A percentile compares a stretch with the other conserved stretches of the same genome.
Evolutionary conservation across 2,113 vertebrate species (phyloP).

Genomic region (Elanus axillaris): DNA sequence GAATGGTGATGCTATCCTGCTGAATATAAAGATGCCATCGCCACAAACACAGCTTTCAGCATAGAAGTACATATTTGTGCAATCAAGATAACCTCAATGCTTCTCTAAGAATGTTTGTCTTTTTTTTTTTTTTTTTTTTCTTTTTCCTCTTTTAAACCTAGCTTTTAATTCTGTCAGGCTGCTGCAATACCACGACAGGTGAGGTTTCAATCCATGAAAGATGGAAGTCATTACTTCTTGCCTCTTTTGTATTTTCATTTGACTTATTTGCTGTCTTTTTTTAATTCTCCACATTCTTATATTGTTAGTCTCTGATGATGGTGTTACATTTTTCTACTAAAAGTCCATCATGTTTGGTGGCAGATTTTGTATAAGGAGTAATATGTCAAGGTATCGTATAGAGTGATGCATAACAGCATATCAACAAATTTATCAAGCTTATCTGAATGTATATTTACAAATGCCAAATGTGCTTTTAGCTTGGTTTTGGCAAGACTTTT

Average conservation of each 20-base stretch:
- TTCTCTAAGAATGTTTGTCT: not conserved
- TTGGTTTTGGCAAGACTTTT: not conserved
- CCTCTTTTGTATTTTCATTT: not conserved
- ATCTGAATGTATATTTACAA: slow-evolving; percentile 42
- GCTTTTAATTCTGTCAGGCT: not conserved
- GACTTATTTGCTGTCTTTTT: not conserved
- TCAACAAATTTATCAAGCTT: slow-evolving; percentile 13
- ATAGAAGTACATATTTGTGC: not conserved
- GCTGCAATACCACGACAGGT: not conserved
- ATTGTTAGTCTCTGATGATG: not conserved
- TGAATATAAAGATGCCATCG: not conserved
- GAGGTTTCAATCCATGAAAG: not conserved
- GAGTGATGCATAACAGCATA: not conserved
- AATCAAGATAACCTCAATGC: not conserved
- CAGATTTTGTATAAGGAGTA: not conserved
- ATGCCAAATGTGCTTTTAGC: not conserved
- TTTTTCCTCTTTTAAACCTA: not conserved
- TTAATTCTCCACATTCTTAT: not conserved
- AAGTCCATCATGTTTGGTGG: not conserved
- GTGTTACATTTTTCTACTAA: not conserved
- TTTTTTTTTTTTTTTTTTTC: not conserved
- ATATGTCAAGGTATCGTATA: not conserved
- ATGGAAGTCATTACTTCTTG: not conserved
- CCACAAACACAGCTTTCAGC: not conserved
- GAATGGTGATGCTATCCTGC: not conserved